Evolutionary conservation across 2,113 vertebrate genomes (phyloP), one percentile per base, ranked within the genome.

Genomic region (Crotalus tigris): DNA sequence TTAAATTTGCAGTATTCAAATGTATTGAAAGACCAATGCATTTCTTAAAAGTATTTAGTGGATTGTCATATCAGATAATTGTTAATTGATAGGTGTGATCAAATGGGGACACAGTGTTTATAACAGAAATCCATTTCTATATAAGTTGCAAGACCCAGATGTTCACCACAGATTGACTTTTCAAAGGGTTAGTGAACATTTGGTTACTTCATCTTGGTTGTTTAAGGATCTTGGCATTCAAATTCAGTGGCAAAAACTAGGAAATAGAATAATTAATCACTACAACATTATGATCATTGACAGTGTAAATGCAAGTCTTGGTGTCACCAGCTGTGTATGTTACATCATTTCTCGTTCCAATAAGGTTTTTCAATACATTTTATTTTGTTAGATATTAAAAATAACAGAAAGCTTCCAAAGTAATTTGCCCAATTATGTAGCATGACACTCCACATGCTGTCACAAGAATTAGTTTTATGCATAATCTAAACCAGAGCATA

Each of bases 271-370:
- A 92, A 87, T 92, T 92, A 95, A 75, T 96, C 85, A 54, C 69
- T 75, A 95, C 33, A 59, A 90, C 55, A 90, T 91, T 29, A 94
- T 95, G 85, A 19, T 8, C 96, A 93, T 91, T 91, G 92, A 91
- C 96, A 87, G 88, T 61, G 92, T 89, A 92, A 93, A 46, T 93
- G 91, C 29, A 94, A 86, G 88, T 49, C n/a, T 81, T 92, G 23
- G n/a, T 57, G 91, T 5, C 59, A n/a, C 94, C 39, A 33, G 55
- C 69, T 93, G 19, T 91, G 87, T 93, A 7, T 92, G 90, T 93
- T 89, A 51, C 6, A 51, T 89, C 49, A 88, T 92, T 92, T 85
- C 64, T 29, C 3, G 10, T 12, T 24, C 44, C 93, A 96, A 0
- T 49, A 55, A 51, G 29, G 81, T 89, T 95, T 49, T 92, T 6